Conservation (phyloP, 2,797 vertebrate species). For the Lophius americanus region DNA sequence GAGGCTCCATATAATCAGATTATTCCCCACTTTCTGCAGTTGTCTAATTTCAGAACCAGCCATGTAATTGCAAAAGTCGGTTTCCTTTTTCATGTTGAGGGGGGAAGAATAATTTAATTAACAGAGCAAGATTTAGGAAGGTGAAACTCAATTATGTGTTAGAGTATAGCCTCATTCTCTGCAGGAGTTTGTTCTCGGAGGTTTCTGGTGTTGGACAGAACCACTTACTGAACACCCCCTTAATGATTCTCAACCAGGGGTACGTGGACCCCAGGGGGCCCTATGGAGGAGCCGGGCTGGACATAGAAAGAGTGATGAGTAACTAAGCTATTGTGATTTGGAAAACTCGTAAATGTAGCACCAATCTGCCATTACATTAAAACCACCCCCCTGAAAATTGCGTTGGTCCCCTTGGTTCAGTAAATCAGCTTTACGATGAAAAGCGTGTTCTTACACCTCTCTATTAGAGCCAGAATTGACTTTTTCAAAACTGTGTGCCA, state of each 20-base stretch:
- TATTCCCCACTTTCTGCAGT: slow-evolving; percentile 46
- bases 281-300: background rate
- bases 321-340: background rate
- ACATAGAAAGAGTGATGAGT: background rate
- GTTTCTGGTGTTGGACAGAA: slow-evolving; percentile 18
- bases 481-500: too few relatives aligned
- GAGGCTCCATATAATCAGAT: slow-evolving; percentile 45
- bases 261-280: background rate
- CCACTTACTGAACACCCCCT: background rate
- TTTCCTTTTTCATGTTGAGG: slow-evolving; percentile 43
- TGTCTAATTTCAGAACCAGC: slow-evolving; percentile 46
- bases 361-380: too few relatives aligned
- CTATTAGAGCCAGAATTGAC: too few relatives aligned
- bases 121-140: slow-evolving; percentile 29
- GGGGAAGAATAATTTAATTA: slow-evolving; percentile 47
- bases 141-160: slow-evolving; percentile 49
- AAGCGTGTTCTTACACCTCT: too few relatives aligned
- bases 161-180: slow-evolving; percentile 10
- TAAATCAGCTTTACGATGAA: too few relatives aligned
- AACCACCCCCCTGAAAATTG: too few relatives aligned
- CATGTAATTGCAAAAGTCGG: slow-evolving; percentile 26
- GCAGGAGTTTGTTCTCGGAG: background rate
- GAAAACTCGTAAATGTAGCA: too few relatives aligned
- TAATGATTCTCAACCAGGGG: background rate
- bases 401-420: too few relatives aligned